Evolutionary conservation across 2,113 vertebrate genomes (phyloP), one percentile per base, ranked within the genome.

Genomic region (Chinchilla lanigera): DNA sequence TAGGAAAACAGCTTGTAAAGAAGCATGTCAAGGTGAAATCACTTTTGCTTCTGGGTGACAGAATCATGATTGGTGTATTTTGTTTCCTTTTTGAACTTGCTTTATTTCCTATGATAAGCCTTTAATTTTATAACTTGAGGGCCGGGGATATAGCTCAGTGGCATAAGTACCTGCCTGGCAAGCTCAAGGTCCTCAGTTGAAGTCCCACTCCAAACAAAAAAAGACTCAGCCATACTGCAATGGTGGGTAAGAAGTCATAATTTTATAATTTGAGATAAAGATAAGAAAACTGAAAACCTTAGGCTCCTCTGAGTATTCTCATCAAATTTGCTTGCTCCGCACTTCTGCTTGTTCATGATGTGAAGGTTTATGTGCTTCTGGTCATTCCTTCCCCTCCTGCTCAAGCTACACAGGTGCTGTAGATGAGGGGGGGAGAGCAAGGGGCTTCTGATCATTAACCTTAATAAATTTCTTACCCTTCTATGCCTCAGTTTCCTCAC

Each of bases 11-110:
- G 4, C 41, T 26, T 52, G 14, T 30, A 26, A 93, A 91, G 41
- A 75, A 63, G 2, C n/a, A 3, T 10, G 17, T 41, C 78, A 89
- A 61, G 54, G 33, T n/a, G 81, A 24, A 81, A 80, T 41, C 12
- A 8, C 38, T 86, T 86, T 54, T 93, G 86, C 85, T 94, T 89
- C 65, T 56, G 12, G 56, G 12, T 77, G 35, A 58, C 54, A 61
- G 24, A 67, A 44, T 65, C 38, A 60, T 35, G 13, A 28, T 28
- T 58, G 22, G 30, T 47, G 56, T 60, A 90, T 75, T 56, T 86
- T 84, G 13, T 73, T 93, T 94, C 81, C 33, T 61, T 47, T 90
- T 80, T 33, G 11, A 78, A 93, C 9, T 89, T 82, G 71, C 84
- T 33, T 30, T 65, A 61, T 86, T 95, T 95, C 71, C n/a, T 89